Evolutionary conservation across 2,113 vertebrate genomes (phyloP).

Genomic region (Paraplagusia blochii): DNA sequence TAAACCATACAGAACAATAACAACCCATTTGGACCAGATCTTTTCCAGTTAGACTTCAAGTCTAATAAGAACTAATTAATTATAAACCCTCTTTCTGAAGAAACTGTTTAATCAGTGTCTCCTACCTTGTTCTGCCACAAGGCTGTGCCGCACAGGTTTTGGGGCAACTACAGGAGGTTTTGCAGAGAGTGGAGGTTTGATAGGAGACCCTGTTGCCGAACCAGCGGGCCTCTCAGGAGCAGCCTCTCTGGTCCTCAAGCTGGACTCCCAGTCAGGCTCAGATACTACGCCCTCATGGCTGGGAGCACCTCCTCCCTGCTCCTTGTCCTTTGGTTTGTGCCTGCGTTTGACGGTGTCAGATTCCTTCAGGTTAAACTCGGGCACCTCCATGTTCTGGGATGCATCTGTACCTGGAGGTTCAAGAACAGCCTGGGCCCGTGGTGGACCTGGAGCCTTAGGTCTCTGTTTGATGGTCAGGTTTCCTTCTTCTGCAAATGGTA

Average conservation of each 20-base stretch:
- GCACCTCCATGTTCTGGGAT: conserved; percentile 60
- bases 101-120: neutral
- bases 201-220: conserved; percentile 43
- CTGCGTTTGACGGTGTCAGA: conserved; percentile 94
- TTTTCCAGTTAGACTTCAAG: neutral
- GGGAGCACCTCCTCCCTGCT: conserved; percentile 59
- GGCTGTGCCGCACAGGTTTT: conserved; percentile 59
- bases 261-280: conserved; percentile 17
- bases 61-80: no score
- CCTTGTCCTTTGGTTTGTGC: conserved; percentile 85
- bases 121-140: conserved; percentile 57
- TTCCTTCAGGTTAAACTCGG: conserved; percentile 93
- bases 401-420: conserved; percentile 27
- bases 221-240: conserved; percentile 69
- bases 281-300: conserved; percentile 42
- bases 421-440: conserved; percentile 50
- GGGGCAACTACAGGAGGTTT: conserved; percentile 58
- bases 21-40: no score
- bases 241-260: conserved; percentile 68
- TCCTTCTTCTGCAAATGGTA: conserved; percentile 95
- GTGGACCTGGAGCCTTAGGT: conserved; percentile 81
- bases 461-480: conserved; percentile 97
- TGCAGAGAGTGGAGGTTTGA: conserved; percentile 66
- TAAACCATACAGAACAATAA: no score
- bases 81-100: no score